Percentiles rank a stretch among this genome's conserved stretches.
These are phyloP conservation scores for Dynastes maya DNA, from an alignment of 2,888 invertebrate genomes.

Conservation along the genomic window DNA sequence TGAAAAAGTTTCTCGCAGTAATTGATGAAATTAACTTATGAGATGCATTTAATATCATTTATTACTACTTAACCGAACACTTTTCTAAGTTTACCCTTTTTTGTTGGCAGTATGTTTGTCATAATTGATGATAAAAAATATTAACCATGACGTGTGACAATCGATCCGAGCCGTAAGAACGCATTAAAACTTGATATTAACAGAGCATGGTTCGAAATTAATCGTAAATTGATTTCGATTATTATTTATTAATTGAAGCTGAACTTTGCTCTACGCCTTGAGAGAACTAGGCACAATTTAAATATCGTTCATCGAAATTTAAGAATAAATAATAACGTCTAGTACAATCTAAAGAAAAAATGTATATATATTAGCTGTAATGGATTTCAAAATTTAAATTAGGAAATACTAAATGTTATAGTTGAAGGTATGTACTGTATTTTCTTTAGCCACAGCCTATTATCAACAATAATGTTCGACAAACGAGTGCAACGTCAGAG, in stretches of 20 bases:
- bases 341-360: neutral
- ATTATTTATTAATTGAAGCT: constrained; percentile 24
- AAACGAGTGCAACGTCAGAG: too few species aligned
- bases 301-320: neutral
- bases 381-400: too few species aligned
- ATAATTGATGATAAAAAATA: constrained; percentile 12
- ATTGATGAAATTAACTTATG: too few species aligned
- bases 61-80: too few species aligned
- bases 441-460: neutral
- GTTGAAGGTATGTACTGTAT: neutral
- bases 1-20: too few species aligned
- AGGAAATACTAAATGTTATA: too few species aligned
- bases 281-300: neutral
- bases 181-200: constrained; percentile 5
- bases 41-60: too few species aligned
- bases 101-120: too few species aligned
- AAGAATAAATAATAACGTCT: neutral
- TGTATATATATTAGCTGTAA: neutral
- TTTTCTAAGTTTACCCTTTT: too few species aligned
- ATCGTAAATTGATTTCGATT: constrained; percentile 38
- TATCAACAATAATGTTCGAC: too few species aligned
- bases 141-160: constrained; percentile 9
- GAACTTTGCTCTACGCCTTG: constrained; percentile 21
- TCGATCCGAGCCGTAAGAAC: constrained; percentile 2
- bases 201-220: neutral